These are phyloP conservation scores for Ceriagrion tenellum DNA, from an alignment of 2,888 invertebrate species.

Conservation along the genomic window DNA sequence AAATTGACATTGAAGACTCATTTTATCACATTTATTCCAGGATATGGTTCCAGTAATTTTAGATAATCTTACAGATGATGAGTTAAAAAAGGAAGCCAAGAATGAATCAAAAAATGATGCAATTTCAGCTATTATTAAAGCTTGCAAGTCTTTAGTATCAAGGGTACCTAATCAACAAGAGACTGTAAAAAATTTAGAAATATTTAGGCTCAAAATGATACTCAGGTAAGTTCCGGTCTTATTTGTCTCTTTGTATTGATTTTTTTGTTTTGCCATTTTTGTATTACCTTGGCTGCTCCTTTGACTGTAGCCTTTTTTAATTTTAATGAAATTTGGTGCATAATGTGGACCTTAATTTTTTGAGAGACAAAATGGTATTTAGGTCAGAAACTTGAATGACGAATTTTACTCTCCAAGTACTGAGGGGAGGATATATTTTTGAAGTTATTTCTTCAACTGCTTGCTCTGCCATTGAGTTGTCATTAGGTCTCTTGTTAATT, in stretches of 20 bases:
- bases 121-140: slow-evolving; percentile 95
- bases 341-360: not conserved
- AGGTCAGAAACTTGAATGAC: too few species aligned
- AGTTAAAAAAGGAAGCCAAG: slow-evolving; percentile 96
- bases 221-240: slow-evolving; percentile 78
- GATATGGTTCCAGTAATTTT: slow-evolving; percentile 94
- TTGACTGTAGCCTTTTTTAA: too few species aligned
- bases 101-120: slow-evolving; percentile 98
- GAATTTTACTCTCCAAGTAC: too few species aligned
- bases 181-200: slow-evolving; percentile 89
- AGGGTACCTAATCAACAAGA: slow-evolving; percentile 92
- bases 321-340: slow-evolving; percentile 10
- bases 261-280: too few species aligned
- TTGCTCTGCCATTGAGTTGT: too few species aligned
- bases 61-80: slow-evolving; percentile 96
- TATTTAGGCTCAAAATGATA: slow-evolving; percentile 98
- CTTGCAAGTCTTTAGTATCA: slow-evolving; percentile 92
- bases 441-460: too few species aligned
- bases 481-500: too few species aligned
- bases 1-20: not conserved
- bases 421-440: too few species aligned
- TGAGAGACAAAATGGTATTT: too few species aligned
- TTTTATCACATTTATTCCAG: slow-evolving; percentile 79
- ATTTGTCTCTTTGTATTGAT: too few species aligned
- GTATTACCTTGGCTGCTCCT: too few species aligned